phyloP scores from a whole-genome alignment of 2,113 vertebrate genomes.

The Hippocampus abdominalis region DNA sequence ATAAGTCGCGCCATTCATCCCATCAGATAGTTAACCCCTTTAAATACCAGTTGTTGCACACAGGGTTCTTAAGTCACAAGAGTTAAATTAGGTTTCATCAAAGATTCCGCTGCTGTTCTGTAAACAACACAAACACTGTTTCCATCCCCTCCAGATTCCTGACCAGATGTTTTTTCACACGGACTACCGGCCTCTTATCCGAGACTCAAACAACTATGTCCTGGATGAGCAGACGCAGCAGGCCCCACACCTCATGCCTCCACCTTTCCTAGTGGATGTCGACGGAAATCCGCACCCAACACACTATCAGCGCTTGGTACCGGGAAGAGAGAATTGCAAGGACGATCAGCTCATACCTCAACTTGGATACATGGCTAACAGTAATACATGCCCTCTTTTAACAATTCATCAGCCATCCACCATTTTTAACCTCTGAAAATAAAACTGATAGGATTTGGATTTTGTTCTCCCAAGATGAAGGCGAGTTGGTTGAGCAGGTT shows the following conservation, averaged over 20 bases:
- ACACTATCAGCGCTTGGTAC: constrained; percentile 87
- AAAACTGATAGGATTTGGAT: background rate
- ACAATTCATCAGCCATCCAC: background rate
- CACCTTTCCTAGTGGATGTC: constrained; percentile 94
- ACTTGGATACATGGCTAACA: constrained; percentile 93
- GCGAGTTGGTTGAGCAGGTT: constrained; percentile 95
- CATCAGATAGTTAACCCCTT: background rate
- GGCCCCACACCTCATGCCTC: constrained; percentile 98
- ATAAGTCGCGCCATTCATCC: background rate
- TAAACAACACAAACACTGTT: background rate
- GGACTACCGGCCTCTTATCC: constrained; percentile 95
- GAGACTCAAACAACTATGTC: constrained; percentile 95
- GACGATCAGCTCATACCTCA: constrained; percentile 96
- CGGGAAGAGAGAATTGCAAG: constrained; percentile 95
- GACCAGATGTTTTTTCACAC: constrained; percentile 99
- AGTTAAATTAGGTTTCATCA: background rate
- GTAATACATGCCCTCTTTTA: constrained; percentile 61
- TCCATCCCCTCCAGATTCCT: constrained; percentile 78
- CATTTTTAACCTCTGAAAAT: background rate
- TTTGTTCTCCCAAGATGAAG: constrained; percentile 79
- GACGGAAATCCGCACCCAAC: constrained; percentile 96
- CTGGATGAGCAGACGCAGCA: constrained; percentile 98
- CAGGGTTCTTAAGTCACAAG: background rate
- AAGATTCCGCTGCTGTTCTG: background rate
- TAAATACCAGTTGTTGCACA: background rate